Percentiles rank a stretch among this genome's conserved stretches.
These are phyloP conservation scores for Drosophila sturtevanti DNA, from an alignment of 1,140 invertebrate species.

Conservation along the genomic window DNA sequence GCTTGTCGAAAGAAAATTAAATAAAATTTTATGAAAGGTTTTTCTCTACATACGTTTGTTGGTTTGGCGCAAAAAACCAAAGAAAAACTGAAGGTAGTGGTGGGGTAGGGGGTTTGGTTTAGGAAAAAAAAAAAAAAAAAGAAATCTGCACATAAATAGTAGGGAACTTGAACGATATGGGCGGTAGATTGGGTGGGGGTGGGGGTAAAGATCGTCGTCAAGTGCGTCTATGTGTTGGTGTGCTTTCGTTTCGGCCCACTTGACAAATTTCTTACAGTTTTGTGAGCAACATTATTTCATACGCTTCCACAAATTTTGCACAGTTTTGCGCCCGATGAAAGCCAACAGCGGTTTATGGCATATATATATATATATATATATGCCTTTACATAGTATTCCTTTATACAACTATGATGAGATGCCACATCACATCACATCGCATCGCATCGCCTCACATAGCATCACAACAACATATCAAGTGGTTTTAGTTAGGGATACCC, in stretches of 20 bases:
- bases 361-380: neutral
- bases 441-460: neutral
- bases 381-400: neutral
- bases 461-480: too few species aligned
- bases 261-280: conserved; percentile 76
- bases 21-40: conserved; percentile 68
- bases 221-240: conserved; percentile 28
- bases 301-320: conserved; percentile 44
- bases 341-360: conserved; percentile 20
- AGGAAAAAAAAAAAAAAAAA: conserved; percentile 39
- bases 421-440: neutral
- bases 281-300: conserved; percentile 59
- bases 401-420: neutral
- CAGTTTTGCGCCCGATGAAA: conserved; percentile 42
- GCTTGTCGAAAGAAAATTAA: conserved; percentile 67
- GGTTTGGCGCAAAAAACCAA: conserved; percentile 31
- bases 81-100: neutral
- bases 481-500: conserved; percentile 7
- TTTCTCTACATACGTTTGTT: neutral
- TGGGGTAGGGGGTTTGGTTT: too few species aligned
- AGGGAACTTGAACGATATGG: conserved; percentile 10
- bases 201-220: conserved; percentile 12
- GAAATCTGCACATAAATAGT: conserved; percentile 76
- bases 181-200: neutral
- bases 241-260: conserved; percentile 56